Percentiles rank a stretch among this genome's conserved stretches.
Evolutionary conservation across 2,888 invertebrate genomes (phyloP).

Genomic region (Idaea dimidiata): DNA sequence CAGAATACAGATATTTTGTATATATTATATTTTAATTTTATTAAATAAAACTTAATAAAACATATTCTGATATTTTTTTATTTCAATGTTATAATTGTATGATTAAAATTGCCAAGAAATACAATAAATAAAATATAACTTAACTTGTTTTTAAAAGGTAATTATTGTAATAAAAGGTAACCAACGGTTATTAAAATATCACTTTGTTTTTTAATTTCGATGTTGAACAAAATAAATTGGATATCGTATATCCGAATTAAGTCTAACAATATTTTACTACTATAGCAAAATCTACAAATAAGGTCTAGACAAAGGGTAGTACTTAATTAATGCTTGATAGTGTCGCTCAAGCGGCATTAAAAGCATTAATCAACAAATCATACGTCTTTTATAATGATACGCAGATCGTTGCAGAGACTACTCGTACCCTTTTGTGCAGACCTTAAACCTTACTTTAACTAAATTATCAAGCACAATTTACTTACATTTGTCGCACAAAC

Average conservation of each 20-base stretch:
- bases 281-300: not conserved
- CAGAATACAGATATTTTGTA: not conserved
- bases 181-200: not conserved
- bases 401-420: not conserved
- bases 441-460: conserved; percentile 10
- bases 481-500: conserved; percentile 12
- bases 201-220: not conserved
- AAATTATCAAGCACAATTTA: conserved; percentile 14
- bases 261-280: not conserved
- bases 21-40: no score
- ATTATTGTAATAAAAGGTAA: no score
- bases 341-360: no score
- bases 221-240: not conserved
- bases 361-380: not conserved
- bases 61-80: no score
- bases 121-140: no score
- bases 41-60: no score
- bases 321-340: not conserved
- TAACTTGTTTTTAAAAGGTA: no score
- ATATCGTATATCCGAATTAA: not conserved
- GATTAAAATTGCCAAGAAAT: no score
- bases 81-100: not conserved
- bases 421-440: not conserved
- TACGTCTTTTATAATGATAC: not conserved
- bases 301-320: not conserved